phyloP scores from a whole-genome alignment of 1,140 invertebrate genomes.

The Notospermus geniculatus region DNA sequence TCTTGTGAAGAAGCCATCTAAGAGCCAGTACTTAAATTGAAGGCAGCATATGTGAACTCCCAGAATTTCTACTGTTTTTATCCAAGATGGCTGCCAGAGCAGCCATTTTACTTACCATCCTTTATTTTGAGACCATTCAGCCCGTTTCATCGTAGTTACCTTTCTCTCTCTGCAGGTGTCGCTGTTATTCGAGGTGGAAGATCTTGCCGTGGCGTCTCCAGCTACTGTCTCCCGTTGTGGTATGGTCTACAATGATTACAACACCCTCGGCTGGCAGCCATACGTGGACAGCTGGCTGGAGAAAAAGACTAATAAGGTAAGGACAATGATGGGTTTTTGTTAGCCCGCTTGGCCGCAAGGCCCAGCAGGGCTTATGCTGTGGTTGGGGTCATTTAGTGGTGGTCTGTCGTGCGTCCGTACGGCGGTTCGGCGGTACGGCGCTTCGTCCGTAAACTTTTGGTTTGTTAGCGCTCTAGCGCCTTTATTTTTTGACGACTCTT shows the following conservation, averaged over 20 bases:
- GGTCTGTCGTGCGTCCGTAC: no score
- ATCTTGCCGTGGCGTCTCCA: slow-evolving; percentile 78
- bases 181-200: slow-evolving; percentile 77
- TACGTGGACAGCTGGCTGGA: slow-evolving; percentile 77
- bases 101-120: neutral
- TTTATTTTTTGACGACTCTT: no score
- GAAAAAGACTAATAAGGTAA: slow-evolving; percentile 35
- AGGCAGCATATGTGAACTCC: neutral
- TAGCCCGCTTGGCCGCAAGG: no score
- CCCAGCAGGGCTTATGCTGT: no score
- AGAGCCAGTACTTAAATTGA: neutral
- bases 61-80: slow-evolving; percentile 3
- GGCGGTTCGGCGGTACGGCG: no score
- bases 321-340: no score
- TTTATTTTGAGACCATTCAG: no score
- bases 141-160: neutral
- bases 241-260: slow-evolving; percentile 67
- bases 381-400: no score
- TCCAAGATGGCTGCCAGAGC: neutral
- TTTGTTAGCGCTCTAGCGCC: no score
- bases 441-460: no score
- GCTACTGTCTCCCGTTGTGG: slow-evolving; percentile 75
- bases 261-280: slow-evolving; percentile 78
- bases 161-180: slow-evolving; percentile 65
- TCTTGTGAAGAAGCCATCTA: neutral